Percentiles rank a stretch among this genome's conserved stretches.
Evolutionary conservation across 2,888 invertebrate species (phyloP).

Genomic region (Xylophagus ater): DNA sequence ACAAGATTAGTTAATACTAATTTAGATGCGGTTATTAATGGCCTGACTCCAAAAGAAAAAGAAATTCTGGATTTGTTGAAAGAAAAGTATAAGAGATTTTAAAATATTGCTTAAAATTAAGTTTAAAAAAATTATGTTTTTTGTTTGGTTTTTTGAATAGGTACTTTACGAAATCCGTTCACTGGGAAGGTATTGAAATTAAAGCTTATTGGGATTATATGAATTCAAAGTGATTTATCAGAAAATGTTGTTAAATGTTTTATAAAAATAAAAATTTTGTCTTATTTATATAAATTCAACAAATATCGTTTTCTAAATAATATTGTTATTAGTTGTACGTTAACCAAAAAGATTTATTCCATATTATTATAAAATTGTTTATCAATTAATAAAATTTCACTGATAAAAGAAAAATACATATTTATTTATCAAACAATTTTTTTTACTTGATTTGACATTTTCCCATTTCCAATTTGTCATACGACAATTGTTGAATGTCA

Average conservation of each 20-base stretch:
- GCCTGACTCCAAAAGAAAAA: constrained; percentile 50
- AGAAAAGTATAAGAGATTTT: constrained; percentile 40
- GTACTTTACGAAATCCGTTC: constrained; percentile 15
- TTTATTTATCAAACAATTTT: too few species aligned
- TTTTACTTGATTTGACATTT: too few species aligned
- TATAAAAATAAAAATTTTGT: constrained; percentile 22
- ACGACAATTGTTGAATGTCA: too few species aligned
- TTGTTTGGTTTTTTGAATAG: neutral
- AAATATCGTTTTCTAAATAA: too few species aligned
- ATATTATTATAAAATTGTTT: too few species aligned
- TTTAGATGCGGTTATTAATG: constrained; percentile 47
- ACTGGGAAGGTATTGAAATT: constrained; percentile 54
- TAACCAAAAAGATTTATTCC: too few species aligned
- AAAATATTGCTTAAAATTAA: constrained; percentile 12
- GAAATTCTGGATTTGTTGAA: constrained; percentile 45
- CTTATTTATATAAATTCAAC: too few species aligned
- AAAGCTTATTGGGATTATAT: constrained; percentile 30
- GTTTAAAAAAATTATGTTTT: neutral
- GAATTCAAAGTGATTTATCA: neutral
- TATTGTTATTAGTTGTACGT: too few species aligned
- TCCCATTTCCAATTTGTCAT: too few species aligned
- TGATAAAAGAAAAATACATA: too few species aligned
- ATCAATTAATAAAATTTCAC: too few species aligned
- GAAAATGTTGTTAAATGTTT: neutral
- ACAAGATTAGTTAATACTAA: constrained; percentile 46